Conservation (phyloP, 2,797 vertebrate genomes). For the Tadarida brasiliensis region DNA sequence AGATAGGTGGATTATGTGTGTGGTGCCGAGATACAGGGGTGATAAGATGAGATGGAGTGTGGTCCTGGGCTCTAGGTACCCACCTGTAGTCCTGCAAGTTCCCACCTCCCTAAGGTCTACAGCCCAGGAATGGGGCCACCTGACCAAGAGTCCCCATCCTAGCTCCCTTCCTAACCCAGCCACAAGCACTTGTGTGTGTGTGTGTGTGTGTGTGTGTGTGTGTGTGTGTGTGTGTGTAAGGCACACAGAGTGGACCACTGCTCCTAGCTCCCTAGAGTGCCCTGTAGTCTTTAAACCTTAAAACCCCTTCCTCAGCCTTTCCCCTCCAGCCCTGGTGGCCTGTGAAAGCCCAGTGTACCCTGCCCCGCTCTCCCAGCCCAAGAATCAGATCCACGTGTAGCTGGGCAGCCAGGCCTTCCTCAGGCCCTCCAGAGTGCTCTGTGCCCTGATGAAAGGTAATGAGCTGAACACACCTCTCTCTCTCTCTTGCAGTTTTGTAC, state of each 20-base stretch:
- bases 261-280: not conserved
- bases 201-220: not conserved
- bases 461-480: slow-evolving; percentile 43
- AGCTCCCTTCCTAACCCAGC: not conserved
- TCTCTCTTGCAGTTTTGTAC: slow-evolving; percentile 40
- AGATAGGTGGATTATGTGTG: not conserved
- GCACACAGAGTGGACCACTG: not conserved
- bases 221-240: not conserved
- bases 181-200: not conserved
- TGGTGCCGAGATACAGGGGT: not conserved
- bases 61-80: not conserved
- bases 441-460: not conserved
- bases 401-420: not conserved
- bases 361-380: not conserved
- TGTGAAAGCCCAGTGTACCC: not conserved
- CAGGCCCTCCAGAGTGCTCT: not conserved
- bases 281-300: not conserved
- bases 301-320: not conserved
- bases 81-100: not conserved
- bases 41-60: not conserved
- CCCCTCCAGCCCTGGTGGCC: not conserved
- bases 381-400: not conserved
- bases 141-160: not conserved
- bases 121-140: not conserved
- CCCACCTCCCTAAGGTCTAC: not conserved